These are phyloP conservation scores for Platanista minor DNA, from an alignment of 2,113 vertebrate genomes.

Conservation along the genomic window DNA sequence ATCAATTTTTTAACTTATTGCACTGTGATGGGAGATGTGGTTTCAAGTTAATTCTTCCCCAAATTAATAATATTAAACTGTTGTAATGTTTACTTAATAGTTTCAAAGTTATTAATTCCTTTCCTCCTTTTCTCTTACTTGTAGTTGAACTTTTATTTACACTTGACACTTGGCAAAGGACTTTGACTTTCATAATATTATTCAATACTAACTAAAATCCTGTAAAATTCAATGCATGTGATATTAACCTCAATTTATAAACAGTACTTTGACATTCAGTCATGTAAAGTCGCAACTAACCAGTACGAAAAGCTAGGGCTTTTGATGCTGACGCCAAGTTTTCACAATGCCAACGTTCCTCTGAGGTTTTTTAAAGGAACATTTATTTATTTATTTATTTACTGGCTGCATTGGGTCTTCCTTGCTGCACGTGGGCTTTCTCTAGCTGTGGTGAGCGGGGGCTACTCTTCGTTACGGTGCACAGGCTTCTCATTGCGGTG, in stretches of 20 bases:
- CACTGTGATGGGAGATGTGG: not conserved
- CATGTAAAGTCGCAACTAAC: not conserved
- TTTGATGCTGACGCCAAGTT: not conserved
- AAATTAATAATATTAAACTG: slow-evolving; percentile 13
- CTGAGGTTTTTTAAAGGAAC: too few relatives aligned
- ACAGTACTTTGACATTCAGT: not conserved
- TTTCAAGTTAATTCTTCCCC: not conserved
- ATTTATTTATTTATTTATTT: too few relatives aligned
- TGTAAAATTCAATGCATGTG: not conserved
- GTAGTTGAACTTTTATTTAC: not conserved
- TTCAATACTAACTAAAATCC: not conserved
- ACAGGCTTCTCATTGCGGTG: too few relatives aligned
- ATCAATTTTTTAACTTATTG: not conserved
- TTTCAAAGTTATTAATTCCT: not conserved
- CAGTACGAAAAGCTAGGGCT: not conserved
- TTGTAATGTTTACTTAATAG: not conserved
- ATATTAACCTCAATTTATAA: not conserved
- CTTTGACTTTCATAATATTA: not conserved
- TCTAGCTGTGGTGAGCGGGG: too few relatives aligned
- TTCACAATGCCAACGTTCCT: not conserved
- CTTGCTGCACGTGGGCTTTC: too few relatives aligned
- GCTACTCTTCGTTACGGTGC: too few relatives aligned
- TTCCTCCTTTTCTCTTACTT: not conserved
- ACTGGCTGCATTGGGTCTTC: too few relatives aligned
- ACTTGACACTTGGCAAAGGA: not conserved